phyloP scores from a whole-genome alignment of 2,113 vertebrate species.

The Empidonax traillii region DNA sequence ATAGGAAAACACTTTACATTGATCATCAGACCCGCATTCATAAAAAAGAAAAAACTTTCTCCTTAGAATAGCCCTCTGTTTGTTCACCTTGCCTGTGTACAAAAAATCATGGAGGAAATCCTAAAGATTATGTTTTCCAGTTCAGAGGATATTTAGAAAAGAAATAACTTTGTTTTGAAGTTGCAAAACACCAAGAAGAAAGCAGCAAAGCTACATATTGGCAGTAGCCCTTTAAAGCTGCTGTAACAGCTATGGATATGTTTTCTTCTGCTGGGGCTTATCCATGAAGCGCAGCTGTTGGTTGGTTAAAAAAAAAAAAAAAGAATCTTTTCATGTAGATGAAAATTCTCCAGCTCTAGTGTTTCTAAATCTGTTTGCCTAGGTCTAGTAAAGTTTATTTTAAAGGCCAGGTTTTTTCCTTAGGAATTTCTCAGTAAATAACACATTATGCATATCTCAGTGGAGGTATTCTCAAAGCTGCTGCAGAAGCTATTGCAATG shows the following conservation, averaged over 20 bases:
- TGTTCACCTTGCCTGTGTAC: neutral
- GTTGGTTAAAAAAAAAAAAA: neutral
- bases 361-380: constrained; percentile 33
- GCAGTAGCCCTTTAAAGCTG: neutral
- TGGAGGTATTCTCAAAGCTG: constrained; percentile 4
- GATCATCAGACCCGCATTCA: neutral
- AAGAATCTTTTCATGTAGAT: constrained; percentile 11
- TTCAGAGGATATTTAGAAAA: neutral
- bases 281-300: constrained; percentile 41
- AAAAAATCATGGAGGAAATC: neutral
- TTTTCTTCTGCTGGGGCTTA: constrained; percentile 33
- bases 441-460: neutral
- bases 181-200: neutral
- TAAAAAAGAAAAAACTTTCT: neutral
- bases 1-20: neutral
- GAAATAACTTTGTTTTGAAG: neutral
- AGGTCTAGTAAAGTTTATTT: constrained; percentile 27
- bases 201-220: neutral
- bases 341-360: constrained; percentile 1
- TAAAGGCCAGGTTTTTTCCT: constrained; percentile 30
- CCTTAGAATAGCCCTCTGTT: neutral
- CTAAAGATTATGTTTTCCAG: neutral
- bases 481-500: neutral
- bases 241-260: neutral
- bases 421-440: neutral